A percentile compares a stretch with the other conserved stretches of the same genome.
Evolutionary conservation across 2,888 invertebrate species (phyloP).

Genomic region (Drosophila niveifrons): DNA sequence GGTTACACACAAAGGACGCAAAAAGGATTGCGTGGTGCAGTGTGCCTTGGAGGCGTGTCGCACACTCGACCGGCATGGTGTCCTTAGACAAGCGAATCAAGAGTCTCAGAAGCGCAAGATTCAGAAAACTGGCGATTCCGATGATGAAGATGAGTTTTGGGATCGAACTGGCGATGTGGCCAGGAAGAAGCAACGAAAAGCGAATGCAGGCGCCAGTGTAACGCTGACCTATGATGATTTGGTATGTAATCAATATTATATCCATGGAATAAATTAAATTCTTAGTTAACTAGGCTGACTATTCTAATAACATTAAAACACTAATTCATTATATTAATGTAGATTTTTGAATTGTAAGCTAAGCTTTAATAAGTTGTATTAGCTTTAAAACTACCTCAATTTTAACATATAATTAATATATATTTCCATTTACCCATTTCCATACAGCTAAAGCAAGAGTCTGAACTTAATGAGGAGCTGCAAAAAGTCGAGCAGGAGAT

Average conservation of each 20-base stretch:
- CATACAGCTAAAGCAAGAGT: slow-evolving; percentile 78
- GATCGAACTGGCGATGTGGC: slow-evolving; percentile 98
- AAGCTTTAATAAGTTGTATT: too few relatives aligned
- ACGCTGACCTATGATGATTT: slow-evolving; percentile 89
- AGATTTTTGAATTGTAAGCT: too few relatives aligned
- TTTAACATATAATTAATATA: background rate
- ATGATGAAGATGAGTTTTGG: slow-evolving; percentile 98
- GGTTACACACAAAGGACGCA: slow-evolving; percentile 94
- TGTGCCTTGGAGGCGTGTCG: slow-evolving; percentile 98
- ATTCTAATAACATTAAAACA: too few relatives aligned
- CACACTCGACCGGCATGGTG: slow-evolving; percentile 94
- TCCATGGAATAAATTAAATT: too few relatives aligned
- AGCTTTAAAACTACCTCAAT: too few relatives aligned
- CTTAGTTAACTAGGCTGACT: too few relatives aligned
- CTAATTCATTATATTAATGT: too few relatives aligned
- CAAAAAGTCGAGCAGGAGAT: slow-evolving; percentile 87
- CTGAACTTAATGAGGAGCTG: slow-evolving; percentile 87
- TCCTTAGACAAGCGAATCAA: slow-evolving; percentile 94
- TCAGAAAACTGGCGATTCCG: slow-evolving; percentile 93
- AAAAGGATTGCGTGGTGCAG: slow-evolving; percentile 96
- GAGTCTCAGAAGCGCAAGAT: slow-evolving; percentile 93
- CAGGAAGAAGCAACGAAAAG: slow-evolving; percentile 91
- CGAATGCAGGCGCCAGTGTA: slow-evolving; percentile 66
- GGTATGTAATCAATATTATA: slow-evolving; percentile 84
- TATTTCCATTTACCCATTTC: background rate